Evolutionary conservation across 2,113 vertebrate species (phyloP).

Genomic region (Dasypus novemcinctus): DNA sequence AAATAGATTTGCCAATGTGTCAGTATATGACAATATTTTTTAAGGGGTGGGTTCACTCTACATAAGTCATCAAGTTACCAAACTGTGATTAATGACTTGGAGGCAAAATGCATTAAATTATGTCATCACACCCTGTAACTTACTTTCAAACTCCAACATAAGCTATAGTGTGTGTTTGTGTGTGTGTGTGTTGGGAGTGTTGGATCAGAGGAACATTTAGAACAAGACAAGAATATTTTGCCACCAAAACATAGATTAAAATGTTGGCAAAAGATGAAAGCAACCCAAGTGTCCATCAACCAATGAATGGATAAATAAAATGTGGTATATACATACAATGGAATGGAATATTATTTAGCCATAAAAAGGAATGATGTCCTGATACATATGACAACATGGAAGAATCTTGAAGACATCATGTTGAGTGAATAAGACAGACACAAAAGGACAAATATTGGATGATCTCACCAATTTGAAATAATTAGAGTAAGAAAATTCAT

Average conservation of each 20-base stretch:
- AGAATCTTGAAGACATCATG: no score
- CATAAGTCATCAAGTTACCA: background rate
- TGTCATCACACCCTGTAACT: background rate
- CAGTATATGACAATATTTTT: background rate
- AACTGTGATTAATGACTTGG: background rate
- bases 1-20: background rate
- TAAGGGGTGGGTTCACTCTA: background rate
- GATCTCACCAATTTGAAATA: no score
- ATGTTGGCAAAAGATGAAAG: no score
- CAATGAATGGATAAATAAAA: no score
- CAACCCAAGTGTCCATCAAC: no score
- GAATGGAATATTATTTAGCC: no score
- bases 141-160: conserved; percentile 22
- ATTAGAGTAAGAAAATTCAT: no score
- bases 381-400: no score
- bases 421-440: no score
- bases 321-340: no score
- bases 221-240: conserved; percentile 26
- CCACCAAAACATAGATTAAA: conserved; percentile 20
- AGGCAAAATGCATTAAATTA: background rate
- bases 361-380: no score
- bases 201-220: background rate
- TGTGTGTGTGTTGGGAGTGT: background rate
- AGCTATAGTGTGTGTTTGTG: background rate
- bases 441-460: no score